These are phyloP conservation scores for Cabera pusaria DNA, from an alignment of 2,888 invertebrate species.

Conservation along the genomic window DNA sequence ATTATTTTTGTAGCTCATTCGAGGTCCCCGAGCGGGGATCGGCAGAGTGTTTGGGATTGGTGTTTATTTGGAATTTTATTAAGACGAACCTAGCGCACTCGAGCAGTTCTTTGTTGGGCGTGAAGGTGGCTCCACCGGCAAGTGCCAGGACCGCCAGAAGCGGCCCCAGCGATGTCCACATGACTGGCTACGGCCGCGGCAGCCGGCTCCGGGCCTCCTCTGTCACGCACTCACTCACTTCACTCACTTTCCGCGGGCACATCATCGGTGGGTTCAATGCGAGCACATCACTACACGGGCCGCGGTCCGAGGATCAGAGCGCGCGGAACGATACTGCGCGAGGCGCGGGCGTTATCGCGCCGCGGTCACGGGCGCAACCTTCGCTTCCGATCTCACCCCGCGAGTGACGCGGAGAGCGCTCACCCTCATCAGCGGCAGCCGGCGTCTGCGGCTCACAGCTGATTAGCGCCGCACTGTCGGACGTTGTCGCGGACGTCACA, in stretches of 20 bases:
- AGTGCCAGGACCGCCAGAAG: conserved; percentile 63
- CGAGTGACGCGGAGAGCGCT: conserved; percentile 43
- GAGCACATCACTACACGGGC: conserved; percentile 67
- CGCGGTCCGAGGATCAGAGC: conserved; percentile 69
- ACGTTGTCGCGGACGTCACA: conserved; percentile 14
- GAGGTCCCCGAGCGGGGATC: conserved; percentile 51
- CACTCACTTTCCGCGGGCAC: conserved; percentile 65
- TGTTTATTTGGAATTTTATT: conserved; percentile 5
- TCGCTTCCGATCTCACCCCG: conserved; percentile 73
- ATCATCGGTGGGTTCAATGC: conserved; percentile 58
- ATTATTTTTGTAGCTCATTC: conserved; percentile 76
- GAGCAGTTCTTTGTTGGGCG: conserved; percentile 70
- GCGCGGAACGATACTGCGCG: conserved; percentile 73
- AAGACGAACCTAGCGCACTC: conserved; percentile 77
- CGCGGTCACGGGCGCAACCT: conserved; percentile 82
- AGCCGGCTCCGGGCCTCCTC: conserved; percentile 57
- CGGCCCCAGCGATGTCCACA: conserved; percentile 67
- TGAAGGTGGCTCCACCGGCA: conserved; percentile 64
- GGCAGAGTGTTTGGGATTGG: conserved; percentile 12
- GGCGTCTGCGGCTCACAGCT: conserved; percentile 40
- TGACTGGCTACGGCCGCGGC: conserved; percentile 62
- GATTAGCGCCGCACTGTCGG: conserved; percentile 29
- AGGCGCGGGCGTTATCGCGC: conserved; percentile 48
- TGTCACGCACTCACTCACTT: conserved; percentile 62
- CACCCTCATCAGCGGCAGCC: conserved; percentile 27